These are phyloP conservation scores for Paedocypris micromegethes DNA, from an alignment of 2,797 vertebrate species.

Conservation along the genomic window DNA sequence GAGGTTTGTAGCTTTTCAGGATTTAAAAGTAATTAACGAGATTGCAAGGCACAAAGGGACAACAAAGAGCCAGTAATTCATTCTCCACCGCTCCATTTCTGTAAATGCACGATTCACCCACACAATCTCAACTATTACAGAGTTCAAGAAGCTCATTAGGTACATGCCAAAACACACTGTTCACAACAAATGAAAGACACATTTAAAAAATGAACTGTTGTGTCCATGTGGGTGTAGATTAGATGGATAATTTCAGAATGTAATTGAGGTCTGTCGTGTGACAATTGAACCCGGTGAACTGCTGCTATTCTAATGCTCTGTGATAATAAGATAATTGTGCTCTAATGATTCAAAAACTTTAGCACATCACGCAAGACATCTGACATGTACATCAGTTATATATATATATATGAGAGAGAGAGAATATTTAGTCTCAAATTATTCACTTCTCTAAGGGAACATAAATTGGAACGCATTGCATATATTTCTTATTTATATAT, in stretches of 20 bases:
- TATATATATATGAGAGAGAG: too few species aligned
- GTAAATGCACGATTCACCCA: conserved; percentile 22
- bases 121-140: conserved; percentile 19
- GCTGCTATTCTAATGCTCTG: conserved; percentile 24
- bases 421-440: too few species aligned
- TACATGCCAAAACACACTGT: conserved; percentile 1
- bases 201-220: conserved; percentile 8
- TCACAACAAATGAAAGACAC: conserved; percentile 8
- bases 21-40: conserved; percentile 82
- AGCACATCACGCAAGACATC: background rate
- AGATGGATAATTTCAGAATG: conserved; percentile 8
- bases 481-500: too few species aligned
- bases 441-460: too few species aligned
- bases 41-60: conserved; percentile 29
- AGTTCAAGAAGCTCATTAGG: conserved; percentile 22
- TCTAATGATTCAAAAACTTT: conserved; percentile 33
- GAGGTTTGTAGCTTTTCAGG: conserved; percentile 76
- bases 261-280: conserved; percentile 28
- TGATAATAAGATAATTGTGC: conserved; percentile 29
- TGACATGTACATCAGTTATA: conserved; percentile 1
- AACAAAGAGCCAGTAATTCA: conserved; percentile 65
- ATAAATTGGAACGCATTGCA: too few species aligned
- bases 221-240: conserved; percentile 17
- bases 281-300: conserved; percentile 27
- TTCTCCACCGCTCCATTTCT: conserved; percentile 28